Evolutionary conservation across 1,140 invertebrate genomes (phyloP).

Genomic region (Telenomus remus): DNA sequence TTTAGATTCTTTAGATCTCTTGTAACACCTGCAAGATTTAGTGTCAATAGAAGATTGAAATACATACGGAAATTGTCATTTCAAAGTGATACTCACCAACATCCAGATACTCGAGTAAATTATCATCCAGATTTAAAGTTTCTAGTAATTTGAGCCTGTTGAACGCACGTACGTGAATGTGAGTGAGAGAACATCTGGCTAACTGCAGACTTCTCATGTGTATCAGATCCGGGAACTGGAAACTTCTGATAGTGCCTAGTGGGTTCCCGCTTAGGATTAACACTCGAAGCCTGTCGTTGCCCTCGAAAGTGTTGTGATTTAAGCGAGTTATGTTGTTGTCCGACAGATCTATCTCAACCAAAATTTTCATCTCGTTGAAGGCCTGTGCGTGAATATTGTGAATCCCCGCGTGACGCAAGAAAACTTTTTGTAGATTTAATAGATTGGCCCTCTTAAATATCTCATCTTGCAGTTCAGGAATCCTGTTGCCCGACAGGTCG

Average conservation of each 20-base stretch:
- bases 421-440: slow-evolving; percentile 89
- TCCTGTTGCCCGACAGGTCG: slow-evolving; percentile 86
- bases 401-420: slow-evolving; percentile 84
- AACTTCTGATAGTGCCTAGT: slow-evolving; percentile 77
- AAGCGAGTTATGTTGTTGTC: slow-evolving; percentile 82
- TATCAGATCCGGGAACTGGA: slow-evolving; percentile 83
- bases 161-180: slow-evolving; percentile 83
- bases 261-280: slow-evolving; percentile 84
- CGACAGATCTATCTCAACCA: slow-evolving; percentile 90
- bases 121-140: slow-evolving; percentile 81
- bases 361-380: slow-evolving; percentile 89
- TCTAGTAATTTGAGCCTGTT: slow-evolving; percentile 81
- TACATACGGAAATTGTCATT: too few relatives aligned
- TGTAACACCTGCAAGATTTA: slow-evolving; percentile 73
- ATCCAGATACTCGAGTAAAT: slow-evolving; percentile 81
- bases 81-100: slow-evolving; percentile 74
- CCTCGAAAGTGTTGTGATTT: slow-evolving; percentile 83
- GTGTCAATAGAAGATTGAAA: too few relatives aligned
- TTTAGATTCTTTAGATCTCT: slow-evolving; percentile 78
- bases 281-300: slow-evolving; percentile 83
- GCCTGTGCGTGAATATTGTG: slow-evolving; percentile 86
- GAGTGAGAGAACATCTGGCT: slow-evolving; percentile 83
- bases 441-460: slow-evolving; percentile 87
- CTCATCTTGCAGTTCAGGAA: slow-evolving; percentile 84
- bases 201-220: slow-evolving; percentile 84